Percentiles rank a stretch among this genome's conserved stretches.
Conservation (phyloP, 2,888 invertebrate species). For the Caradrina clavipalpis region DNA sequence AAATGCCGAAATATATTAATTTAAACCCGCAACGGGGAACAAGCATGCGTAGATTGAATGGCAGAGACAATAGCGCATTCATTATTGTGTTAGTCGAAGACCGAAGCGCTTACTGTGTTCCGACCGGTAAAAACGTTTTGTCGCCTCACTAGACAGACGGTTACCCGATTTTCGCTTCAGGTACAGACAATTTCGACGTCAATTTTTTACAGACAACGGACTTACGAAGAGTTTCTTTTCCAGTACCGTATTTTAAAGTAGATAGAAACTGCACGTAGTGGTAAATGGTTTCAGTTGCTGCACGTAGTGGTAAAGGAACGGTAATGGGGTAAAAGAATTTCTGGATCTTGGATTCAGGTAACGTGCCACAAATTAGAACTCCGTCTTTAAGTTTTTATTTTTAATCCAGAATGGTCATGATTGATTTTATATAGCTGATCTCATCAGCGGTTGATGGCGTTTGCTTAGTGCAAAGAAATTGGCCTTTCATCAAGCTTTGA, state of each 20-base stretch:
- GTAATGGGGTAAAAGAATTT: slow-evolving; percentile 42
- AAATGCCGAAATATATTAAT: slow-evolving; percentile 55
- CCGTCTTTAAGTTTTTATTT: slow-evolving; percentile 37
- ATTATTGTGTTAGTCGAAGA: slow-evolving; percentile 66
- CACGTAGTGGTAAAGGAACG: slow-evolving; percentile 39
- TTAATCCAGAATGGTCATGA: slow-evolving; percentile 36
- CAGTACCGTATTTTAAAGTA: slow-evolving; percentile 62
- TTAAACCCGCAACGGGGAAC: slow-evolving; percentile 52
- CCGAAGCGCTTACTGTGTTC: slow-evolving; percentile 55
- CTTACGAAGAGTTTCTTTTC: slow-evolving; percentile 47
- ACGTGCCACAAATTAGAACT: slow-evolving; percentile 38
- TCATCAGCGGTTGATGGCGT: slow-evolving; percentile 19
- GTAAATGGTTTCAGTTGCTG: slow-evolving; percentile 42
- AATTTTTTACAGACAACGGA: slow-evolving; percentile 57
- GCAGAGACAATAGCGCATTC: slow-evolving; percentile 74
- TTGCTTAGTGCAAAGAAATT: slow-evolving; percentile 8
- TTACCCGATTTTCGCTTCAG: slow-evolving; percentile 60
- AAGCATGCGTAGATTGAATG: slow-evolving; percentile 54
- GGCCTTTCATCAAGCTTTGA: background rate
- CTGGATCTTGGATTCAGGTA: slow-evolving; percentile 30
- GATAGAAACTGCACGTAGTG: slow-evolving; percentile 31
- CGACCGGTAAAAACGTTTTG: slow-evolving; percentile 60
- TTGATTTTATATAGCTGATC: slow-evolving; percentile 41
- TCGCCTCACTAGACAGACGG: slow-evolving; percentile 52
- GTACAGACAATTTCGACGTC: slow-evolving; percentile 69